These are phyloP conservation scores for Alexandromys oeconomus DNA, from an alignment of 2,797 vertebrate genomes.

Conservation along the genomic window DNA sequence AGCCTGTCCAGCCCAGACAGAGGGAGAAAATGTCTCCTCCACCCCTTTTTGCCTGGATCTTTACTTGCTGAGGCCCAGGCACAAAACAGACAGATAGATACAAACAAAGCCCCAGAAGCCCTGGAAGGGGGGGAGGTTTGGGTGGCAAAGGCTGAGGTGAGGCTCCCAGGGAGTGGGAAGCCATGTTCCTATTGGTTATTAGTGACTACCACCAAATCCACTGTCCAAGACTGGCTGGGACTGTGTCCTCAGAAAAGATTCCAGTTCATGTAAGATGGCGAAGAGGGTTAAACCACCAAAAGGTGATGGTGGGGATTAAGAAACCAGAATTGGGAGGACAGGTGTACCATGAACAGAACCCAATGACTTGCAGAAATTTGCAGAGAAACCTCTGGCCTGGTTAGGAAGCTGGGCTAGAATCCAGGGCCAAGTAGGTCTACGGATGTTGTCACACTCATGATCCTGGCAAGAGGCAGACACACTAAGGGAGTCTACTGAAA, in stretches of 20 bases:
- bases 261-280: not conserved
- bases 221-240: not conserved
- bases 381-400: conserved; percentile 36
- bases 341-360: not conserved
- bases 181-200: accelerated
- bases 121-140: not conserved
- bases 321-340: no score
- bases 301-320: not conserved
- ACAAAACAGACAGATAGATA: not conserved
- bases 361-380: not conserved
- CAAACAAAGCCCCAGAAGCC: no score
- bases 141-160: not conserved
- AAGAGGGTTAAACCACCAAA: not conserved
- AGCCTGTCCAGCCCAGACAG: not conserved
- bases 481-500: not conserved
- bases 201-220: no score
- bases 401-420: not conserved
- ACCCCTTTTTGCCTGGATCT: not conserved
- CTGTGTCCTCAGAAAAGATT: not conserved
- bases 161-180: not conserved
- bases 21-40: not conserved
- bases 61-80: not conserved
- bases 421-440: conserved; percentile 54
- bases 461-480: not conserved
- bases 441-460: conserved; percentile 39